Evolutionary conservation across 92 coral and sea anemone genomes (phyloP).

Genomic region (Bergia sp.): DNA sequence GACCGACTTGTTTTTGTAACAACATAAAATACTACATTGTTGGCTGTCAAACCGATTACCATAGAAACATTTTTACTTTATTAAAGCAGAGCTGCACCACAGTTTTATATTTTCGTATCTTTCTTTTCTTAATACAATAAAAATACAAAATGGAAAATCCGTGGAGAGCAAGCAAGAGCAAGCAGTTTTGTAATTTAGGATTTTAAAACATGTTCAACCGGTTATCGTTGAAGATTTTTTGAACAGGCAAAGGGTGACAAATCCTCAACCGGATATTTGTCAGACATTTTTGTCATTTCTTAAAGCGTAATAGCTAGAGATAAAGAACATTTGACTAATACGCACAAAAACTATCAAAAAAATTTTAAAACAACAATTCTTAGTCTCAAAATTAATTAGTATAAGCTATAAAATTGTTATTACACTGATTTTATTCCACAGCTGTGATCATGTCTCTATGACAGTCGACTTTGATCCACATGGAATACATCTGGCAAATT

Average conservation of each 20-base stretch:
- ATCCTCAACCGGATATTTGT: neutral
- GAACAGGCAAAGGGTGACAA: neutral
- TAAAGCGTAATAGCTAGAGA: no score
- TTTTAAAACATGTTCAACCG: no score
- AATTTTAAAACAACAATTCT: no score
- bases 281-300: neutral
- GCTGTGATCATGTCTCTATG: neutral
- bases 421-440: neutral
- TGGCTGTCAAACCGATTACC: constrained; percentile 15
- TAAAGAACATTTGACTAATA: neutral
- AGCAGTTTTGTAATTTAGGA: neutral
- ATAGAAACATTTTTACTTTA: constrained; percentile 19
- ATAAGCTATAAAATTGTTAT: no score
- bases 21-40: neutral
- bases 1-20: constrained; percentile 8
- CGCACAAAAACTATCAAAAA: neutral
- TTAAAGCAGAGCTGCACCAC: neutral
- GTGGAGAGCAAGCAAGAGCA: neutral
- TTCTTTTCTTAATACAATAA: neutral
- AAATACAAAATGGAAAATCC: neutral
- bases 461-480: neutral
- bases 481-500: neutral
- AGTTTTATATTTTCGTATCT: neutral
- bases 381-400: no score
- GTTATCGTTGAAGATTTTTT: no score